phyloP scores from a whole-genome alignment of 2,113 vertebrate species.

The Verasper variegatus region DNA sequence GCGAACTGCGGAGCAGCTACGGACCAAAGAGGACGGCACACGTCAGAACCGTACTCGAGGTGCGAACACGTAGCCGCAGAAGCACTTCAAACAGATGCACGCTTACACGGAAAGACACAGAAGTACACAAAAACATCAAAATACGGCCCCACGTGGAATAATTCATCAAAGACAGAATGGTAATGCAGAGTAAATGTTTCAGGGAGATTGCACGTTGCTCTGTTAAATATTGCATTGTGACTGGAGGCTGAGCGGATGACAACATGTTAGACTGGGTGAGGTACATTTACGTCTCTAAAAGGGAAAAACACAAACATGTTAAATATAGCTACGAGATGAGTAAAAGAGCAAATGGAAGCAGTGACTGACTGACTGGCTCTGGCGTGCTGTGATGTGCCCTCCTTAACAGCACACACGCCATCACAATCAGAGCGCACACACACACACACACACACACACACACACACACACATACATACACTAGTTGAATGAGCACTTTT shows the following conservation, averaged over 20 bases:
- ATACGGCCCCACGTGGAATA: slow-evolving; percentile 55
- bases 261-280: slow-evolving; percentile 38
- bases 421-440: not conserved
- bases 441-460: slow-evolving; percentile 30
- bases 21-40: slow-evolving; percentile 31
- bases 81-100: not conserved
- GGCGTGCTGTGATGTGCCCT: slow-evolving; percentile 67
- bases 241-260: slow-evolving; percentile 56
- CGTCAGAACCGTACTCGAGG: not conserved
- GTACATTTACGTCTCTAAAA: slow-evolving; percentile 60
- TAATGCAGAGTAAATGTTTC: slow-evolving; percentile 71
- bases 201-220: slow-evolving; percentile 55
- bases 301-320: slow-evolving; percentile 70
- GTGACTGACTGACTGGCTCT: slow-evolving; percentile 44
- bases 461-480: slow-evolving; percentile 23
- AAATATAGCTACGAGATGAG: slow-evolving; percentile 69
- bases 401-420: slow-evolving; percentile 33
- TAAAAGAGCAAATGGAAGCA: slow-evolving; percentile 60
- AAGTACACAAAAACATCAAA: slow-evolving; percentile 28
- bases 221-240: slow-evolving; percentile 77
- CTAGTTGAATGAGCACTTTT: slow-evolving; percentile 72
- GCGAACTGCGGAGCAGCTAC: slow-evolving; percentile 93
- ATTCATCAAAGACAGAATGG: slow-evolving; percentile 61
- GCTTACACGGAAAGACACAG: not conserved
- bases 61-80: not conserved